A percentile compares a stretch with the other conserved stretches of the same genome.
These are phyloP conservation scores for Teleogryllus occipitalis DNA, from an alignment of 1,140 invertebrate species.

Conservation along the genomic window DNA sequence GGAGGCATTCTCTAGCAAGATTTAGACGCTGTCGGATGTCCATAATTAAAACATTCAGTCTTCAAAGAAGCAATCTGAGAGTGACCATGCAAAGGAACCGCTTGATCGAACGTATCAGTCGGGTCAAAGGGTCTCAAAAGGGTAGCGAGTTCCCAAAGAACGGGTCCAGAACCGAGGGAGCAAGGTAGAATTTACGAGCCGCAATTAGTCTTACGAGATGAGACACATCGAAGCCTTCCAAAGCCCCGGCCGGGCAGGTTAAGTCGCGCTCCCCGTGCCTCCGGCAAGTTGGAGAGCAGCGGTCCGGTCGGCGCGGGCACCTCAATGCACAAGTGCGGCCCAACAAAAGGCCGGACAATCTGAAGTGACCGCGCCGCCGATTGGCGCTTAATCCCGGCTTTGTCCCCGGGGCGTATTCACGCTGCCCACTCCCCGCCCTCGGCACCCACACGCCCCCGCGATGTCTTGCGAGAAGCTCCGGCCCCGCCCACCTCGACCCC, in stretches of 20 bases:
- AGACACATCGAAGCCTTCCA: neutral
- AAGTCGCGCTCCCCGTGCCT: neutral
- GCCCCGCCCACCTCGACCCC: neutral
- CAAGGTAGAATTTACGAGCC: too few relatives aligned
- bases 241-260: neutral
- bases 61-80: too few relatives aligned
- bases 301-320: too few relatives aligned
- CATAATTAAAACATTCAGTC: too few relatives aligned
- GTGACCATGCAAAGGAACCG: too few relatives aligned
- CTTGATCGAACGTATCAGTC: too few relatives aligned
- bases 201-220: neutral
- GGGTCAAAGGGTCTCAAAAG: too few relatives aligned
- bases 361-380: neutral
- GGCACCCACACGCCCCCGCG: neutral
- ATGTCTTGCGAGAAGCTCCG: neutral
- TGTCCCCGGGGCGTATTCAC: neutral
- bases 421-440: too few relatives aligned
- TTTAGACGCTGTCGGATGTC: too few relatives aligned
- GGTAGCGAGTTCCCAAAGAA: too few relatives aligned
- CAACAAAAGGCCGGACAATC: neutral
- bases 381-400: neutral
- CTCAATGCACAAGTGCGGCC: neutral
- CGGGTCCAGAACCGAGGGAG: too few relatives aligned
- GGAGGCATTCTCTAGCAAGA: too few relatives aligned
- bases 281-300: neutral